A percentile compares a stretch with the other conserved stretches of the same genome.
Conservation (phyloP, 1,140 invertebrate species). For the Pollicipes pollicipes region DNA sequence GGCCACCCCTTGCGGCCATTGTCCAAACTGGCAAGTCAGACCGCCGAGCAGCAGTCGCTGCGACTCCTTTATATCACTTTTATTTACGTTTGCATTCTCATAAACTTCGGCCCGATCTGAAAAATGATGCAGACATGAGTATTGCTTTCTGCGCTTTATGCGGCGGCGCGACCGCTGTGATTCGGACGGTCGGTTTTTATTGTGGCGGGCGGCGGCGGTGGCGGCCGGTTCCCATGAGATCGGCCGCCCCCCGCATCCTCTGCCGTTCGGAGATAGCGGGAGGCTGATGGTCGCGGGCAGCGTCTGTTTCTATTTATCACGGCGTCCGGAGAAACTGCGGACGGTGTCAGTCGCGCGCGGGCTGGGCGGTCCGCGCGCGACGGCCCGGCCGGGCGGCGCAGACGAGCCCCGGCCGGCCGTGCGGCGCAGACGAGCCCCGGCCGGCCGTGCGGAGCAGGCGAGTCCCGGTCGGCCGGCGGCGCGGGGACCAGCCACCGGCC, state of each 20-base stretch:
- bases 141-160: not conserved
- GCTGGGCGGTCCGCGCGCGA: not conserved
- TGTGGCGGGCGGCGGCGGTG: not conserved
- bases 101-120: not conserved
- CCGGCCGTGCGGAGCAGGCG: too few species aligned
- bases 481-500: not conserved
- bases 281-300: not conserved
- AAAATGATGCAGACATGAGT: not conserved
- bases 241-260: too few species aligned
- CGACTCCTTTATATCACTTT: conserved; percentile 2
- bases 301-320: not conserved
- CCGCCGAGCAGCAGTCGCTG: not conserved
- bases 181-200: not conserved
- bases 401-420: too few species aligned
- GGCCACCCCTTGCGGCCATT: not conserved
- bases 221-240: not conserved
- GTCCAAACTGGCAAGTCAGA: not conserved
- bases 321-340: not conserved
- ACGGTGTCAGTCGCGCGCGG: not conserved
- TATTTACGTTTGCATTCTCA: conserved; percentile 2
- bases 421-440: too few species aligned
- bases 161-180: not conserved
- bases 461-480: too few species aligned
- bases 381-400: too few species aligned
- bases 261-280: too few species aligned